These are phyloP conservation scores for Bubo bubo DNA, from an alignment of 2,113 vertebrate species.

Conservation along the genomic window DNA sequence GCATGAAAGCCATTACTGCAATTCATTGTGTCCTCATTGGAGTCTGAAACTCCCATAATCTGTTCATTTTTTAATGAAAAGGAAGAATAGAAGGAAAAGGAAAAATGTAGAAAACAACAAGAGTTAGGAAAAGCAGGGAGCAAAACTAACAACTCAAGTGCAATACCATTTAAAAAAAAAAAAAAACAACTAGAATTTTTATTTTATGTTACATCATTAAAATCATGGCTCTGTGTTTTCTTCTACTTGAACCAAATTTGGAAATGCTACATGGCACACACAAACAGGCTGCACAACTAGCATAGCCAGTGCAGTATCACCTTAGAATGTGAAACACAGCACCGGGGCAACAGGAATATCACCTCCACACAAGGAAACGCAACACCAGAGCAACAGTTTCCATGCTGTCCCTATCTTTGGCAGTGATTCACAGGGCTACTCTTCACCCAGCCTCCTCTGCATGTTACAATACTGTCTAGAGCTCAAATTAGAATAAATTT, in stretches of 20 bases:
- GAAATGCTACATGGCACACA: rapidly evolving
- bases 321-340: not conserved
- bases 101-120: not conserved
- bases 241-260: not conserved
- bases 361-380: not conserved
- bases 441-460: not conserved
- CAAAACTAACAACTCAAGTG: not conserved
- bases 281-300: not conserved
- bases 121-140: not conserved
- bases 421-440: not conserved
- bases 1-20: not conserved
- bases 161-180: not conserved
- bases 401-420: not conserved
- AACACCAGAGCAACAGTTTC: not conserved
- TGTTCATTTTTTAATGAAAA: not conserved
- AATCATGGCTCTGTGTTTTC: not conserved
- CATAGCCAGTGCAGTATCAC: not conserved
- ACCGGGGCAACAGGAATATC: not conserved
- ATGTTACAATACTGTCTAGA: not conserved
- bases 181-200: not conserved
- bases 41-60: not conserved
- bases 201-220: not conserved
- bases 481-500: not conserved
- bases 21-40: not conserved
- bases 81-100: not conserved